phyloP scores from a whole-genome alignment of 2,797 vertebrate species.

The Pangasius macronema region DNA sequence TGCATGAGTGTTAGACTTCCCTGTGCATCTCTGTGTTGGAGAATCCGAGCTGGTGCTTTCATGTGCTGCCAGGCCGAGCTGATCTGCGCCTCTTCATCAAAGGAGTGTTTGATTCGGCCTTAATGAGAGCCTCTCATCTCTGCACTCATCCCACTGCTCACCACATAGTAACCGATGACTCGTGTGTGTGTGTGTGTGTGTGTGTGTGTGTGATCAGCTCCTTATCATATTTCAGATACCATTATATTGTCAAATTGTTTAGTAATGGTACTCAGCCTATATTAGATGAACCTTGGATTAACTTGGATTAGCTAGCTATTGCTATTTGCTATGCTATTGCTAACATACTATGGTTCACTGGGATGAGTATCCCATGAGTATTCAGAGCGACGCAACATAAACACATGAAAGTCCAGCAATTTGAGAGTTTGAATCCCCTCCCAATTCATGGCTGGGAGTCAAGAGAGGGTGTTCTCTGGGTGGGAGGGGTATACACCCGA shows the following conservation, averaged over 20 bases:
- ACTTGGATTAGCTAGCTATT: neutral
- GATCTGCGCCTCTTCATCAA: slow-evolving; percentile 76
- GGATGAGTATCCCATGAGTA: neutral
- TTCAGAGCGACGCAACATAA: neutral
- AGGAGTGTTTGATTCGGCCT: slow-evolving; percentile 75
- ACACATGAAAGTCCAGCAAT: neutral
- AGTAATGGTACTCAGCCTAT: neutral
- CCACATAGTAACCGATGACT: slow-evolving; percentile 51
- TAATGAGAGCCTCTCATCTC: slow-evolving; percentile 72
- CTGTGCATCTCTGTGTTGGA: slow-evolving; percentile 72
- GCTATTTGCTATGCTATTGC: neutral
- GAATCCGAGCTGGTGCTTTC: slow-evolving; percentile 79
- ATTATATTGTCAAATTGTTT: neutral
- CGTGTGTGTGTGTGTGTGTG: slow-evolving; percentile 20
- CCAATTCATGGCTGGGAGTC: neutral
- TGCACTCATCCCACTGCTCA: slow-evolving; percentile 60
- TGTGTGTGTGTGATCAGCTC: neutral
- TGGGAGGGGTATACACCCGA: neutral
- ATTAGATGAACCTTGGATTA: neutral
- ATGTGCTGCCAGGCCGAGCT: slow-evolving; percentile 78
- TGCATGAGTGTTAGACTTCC: slow-evolving; percentile 40
- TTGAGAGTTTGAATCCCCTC: neutral
- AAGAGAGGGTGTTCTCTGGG: neutral
- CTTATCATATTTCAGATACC: neutral
- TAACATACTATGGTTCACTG: neutral